Percentiles rank a stretch among this genome's conserved stretches.
Evolutionary conservation across 2,888 invertebrate genomes (phyloP).

Genomic region (Tetheella fluctuosa): DNA sequence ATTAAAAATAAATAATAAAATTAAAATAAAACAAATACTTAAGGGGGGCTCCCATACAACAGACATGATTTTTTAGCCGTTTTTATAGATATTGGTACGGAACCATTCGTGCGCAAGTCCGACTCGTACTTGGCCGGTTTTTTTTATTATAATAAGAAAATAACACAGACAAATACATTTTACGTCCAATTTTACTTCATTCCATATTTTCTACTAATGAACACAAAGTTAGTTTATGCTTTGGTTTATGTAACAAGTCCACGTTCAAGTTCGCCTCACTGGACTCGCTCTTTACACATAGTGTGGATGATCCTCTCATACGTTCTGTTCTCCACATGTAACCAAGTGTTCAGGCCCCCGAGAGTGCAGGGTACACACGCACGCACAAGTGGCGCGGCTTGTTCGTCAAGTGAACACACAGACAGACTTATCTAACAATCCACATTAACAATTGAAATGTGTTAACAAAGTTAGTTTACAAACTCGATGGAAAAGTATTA

Average conservation of each 20-base stretch:
- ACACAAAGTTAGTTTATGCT: too few relatives aligned
- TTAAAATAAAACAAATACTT: too few relatives aligned
- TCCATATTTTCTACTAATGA: too few relatives aligned
- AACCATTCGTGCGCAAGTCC: too few relatives aligned
- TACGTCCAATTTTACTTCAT: too few relatives aligned
- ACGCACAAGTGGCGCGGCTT: constrained; percentile 2
- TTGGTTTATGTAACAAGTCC: background rate
- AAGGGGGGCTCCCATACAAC: too few relatives aligned
- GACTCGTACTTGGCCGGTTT: too few relatives aligned
- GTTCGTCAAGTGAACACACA: constrained; percentile 2
- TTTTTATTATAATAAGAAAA: too few relatives aligned
- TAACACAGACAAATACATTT: too few relatives aligned
- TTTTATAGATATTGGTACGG: too few relatives aligned
- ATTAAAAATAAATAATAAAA: too few relatives aligned
- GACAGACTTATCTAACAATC: background rate
- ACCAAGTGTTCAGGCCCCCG: background rate
- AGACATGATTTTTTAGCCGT: too few relatives aligned
- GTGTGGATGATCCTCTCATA: constrained; percentile 6
- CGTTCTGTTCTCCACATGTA: background rate
- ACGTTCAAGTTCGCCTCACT: background rate
- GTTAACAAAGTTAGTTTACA: background rate
- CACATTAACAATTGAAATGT: constrained; percentile 5
- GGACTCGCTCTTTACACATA: background rate
- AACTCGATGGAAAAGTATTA: background rate
- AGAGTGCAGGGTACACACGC: constrained; percentile 8